Evolutionary conservation across 2,113 vertebrate genomes (phyloP).

Genomic region (Cettia cetti): DNA sequence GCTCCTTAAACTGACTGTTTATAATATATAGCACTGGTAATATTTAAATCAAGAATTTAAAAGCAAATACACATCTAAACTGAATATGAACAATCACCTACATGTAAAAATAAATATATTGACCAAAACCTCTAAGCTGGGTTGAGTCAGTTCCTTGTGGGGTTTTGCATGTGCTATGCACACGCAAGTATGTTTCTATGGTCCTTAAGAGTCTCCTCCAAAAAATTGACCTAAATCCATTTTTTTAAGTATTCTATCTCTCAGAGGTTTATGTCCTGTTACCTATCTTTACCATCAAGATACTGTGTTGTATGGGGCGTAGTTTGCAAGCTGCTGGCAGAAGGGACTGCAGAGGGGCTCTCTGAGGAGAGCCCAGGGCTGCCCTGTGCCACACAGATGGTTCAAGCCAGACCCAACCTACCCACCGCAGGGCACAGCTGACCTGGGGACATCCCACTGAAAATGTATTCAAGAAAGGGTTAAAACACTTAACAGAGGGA

Average conservation of each 20-base stretch:
- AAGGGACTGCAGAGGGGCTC: not conserved
- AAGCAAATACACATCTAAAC: not conserved
- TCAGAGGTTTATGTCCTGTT: not conserved
- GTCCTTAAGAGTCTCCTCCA: not conserved
- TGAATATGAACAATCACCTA: not conserved
- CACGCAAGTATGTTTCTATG: not conserved
- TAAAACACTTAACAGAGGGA: not conserved
- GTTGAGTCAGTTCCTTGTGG: not conserved
- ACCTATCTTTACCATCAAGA: not conserved
- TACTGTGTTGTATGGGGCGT: no score
- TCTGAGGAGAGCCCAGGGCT: not conserved
- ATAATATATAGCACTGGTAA: not conserved
- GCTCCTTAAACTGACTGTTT: not conserved
- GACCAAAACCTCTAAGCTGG: not conserved
- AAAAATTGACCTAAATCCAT: not conserved
- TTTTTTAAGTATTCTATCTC: not conserved
- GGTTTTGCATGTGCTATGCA: not conserved
- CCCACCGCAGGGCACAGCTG: fast-evolving
- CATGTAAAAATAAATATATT: not conserved
- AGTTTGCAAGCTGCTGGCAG: not conserved
- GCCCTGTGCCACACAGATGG: not conserved
- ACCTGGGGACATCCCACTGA: fast-evolving
- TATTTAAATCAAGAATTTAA: not conserved
- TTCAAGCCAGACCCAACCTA: fast-evolving
- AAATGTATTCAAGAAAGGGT: not conserved